phyloP scores from a whole-genome alignment of 1,140 invertebrate species.

The Tetramorium alpestre region DNA sequence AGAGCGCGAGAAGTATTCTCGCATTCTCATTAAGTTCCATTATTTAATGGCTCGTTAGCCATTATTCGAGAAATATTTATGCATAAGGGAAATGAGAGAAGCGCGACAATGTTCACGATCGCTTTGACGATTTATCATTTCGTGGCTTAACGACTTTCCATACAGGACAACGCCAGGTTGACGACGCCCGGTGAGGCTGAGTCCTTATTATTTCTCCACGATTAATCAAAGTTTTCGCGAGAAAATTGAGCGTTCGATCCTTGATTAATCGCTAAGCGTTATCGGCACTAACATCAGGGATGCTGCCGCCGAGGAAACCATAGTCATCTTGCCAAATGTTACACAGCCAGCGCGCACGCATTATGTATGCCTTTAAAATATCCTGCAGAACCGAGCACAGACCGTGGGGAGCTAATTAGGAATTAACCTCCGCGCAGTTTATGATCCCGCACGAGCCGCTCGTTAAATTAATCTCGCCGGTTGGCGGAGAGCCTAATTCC shows the following conservation, averaged over 20 bases:
- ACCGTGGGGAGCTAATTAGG: constrained; percentile 56
- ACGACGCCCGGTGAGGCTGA: not conserved
- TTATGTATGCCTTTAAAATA: not conserved
- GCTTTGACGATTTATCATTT: constrained; percentile 13
- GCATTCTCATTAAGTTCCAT: not conserved
- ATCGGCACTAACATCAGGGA: not conserved
- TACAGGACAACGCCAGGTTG: not conserved
- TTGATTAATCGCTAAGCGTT: not conserved
- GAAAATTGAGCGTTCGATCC: constrained; percentile 5
- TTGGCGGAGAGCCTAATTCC: constrained; percentile 1
- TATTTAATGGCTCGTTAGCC: not conserved
- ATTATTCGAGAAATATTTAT: constrained; percentile 10
- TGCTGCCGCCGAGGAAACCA: not conserved
- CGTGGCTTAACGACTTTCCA: not conserved
- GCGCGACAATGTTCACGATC: not conserved
- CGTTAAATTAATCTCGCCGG: constrained; percentile 64
- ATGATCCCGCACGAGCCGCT: constrained; percentile 51
- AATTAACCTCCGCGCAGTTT: constrained; percentile 60
- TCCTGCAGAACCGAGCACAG: not conserved
- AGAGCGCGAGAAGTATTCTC: not conserved
- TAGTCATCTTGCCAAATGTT: not conserved
- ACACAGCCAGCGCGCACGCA: not conserved
- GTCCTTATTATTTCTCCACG: not conserved
- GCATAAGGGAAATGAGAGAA: not conserved
- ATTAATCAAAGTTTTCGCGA: constrained; percentile 45